A percentile compares a stretch with the other conserved stretches of the same genome.
These are phyloP conservation scores for Rutilus rutilus DNA, from an alignment of 2,113 vertebrate genomes.

Conservation along the genomic window DNA sequence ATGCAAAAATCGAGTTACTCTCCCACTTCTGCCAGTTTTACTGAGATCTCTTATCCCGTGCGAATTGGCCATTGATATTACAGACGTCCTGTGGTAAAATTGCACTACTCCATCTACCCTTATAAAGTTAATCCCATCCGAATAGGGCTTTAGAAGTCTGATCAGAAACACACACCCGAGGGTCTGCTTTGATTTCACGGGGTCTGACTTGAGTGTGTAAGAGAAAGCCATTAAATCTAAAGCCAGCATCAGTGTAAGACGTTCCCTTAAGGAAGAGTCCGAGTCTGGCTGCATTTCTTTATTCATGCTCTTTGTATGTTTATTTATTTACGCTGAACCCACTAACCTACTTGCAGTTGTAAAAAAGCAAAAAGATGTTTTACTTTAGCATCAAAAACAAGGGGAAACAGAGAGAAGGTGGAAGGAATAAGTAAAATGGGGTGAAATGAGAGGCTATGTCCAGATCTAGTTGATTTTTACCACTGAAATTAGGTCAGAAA, in stretches of 20 bases:
- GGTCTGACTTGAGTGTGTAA: not conserved
- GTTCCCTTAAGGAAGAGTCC: not conserved
- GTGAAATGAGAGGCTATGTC: not conserved
- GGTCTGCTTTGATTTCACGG: not conserved
- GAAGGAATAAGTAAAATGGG: not conserved
- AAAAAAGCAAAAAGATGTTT: not conserved
- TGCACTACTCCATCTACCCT: too few species aligned
- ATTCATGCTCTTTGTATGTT: not conserved
- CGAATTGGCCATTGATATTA: too few species aligned
- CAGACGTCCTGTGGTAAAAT: too few species aligned
- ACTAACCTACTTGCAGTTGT: conserved; percentile 5
- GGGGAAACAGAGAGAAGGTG: not conserved
- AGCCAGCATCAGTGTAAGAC: not conserved
- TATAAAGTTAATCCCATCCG: too few species aligned
- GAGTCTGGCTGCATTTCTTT: not conserved
- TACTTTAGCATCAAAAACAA: not conserved
- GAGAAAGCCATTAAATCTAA: conserved; percentile 5
- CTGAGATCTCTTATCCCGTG: too few species aligned
- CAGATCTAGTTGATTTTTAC: not conserved
- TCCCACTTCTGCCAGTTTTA: too few species aligned
- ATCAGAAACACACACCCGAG: not conserved
- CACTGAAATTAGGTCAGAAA: not conserved
- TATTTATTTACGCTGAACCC: not conserved
- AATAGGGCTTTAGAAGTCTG: not conserved
- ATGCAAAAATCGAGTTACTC: too few species aligned